Conservation (phyloP, 1,140 invertebrate genomes). For the Magallana gigas region DNA sequence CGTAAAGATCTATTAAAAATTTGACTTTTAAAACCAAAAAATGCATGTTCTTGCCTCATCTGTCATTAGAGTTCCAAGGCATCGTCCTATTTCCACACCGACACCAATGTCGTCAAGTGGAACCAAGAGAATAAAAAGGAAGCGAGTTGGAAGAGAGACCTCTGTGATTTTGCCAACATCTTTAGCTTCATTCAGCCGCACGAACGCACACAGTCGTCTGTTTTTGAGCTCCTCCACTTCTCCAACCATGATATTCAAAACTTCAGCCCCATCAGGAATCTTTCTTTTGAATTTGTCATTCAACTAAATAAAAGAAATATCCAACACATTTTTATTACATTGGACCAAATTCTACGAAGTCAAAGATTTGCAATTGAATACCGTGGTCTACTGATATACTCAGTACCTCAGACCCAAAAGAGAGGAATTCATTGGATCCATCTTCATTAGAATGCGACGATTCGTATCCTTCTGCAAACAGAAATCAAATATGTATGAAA, state of each 20-base stretch:
- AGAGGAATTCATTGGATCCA: not conserved
- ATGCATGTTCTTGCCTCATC: slow-evolving; percentile 83
- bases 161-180: slow-evolving; percentile 96
- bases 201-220: slow-evolving; percentile 91
- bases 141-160: slow-evolving; percentile 93
- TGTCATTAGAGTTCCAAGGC: slow-evolving; percentile 96
- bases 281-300: slow-evolving; percentile 82
- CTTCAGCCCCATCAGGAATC: slow-evolving; percentile 96
- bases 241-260: slow-evolving; percentile 97
- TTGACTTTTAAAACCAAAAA: too few species aligned
- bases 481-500: too few species aligned
- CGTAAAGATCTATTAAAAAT: too few species aligned
- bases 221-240: slow-evolving; percentile 97
- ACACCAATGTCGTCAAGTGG: slow-evolving; percentile 87
- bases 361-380: too few species aligned
- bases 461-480: not conserved
- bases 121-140: slow-evolving; percentile 95
- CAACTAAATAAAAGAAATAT: slow-evolving; percentile 45
- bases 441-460: slow-evolving; percentile 8
- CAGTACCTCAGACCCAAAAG: slow-evolving; percentile 5
- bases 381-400: too few species aligned
- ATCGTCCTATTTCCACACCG: slow-evolving; percentile 96
- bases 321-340: too few species aligned
- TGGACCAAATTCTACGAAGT: too few species aligned
- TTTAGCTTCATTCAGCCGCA: slow-evolving; percentile 91